These are phyloP conservation scores for Struthidea cinerea DNA, from an alignment of 2,113 vertebrate species.

Conservation along the genomic window DNA sequence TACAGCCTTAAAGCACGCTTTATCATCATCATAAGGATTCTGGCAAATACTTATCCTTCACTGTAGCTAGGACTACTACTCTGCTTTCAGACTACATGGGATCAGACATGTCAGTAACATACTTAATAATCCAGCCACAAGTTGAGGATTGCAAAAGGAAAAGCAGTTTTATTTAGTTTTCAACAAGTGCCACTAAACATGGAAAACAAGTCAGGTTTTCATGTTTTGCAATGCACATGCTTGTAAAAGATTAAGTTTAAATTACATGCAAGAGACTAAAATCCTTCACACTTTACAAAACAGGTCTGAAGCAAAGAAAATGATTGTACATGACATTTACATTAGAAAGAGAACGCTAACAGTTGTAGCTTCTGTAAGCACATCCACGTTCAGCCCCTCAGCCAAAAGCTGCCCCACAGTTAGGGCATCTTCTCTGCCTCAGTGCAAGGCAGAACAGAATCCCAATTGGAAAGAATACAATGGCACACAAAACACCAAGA, in stretches of 20 bases:
- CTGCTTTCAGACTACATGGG: not conserved
- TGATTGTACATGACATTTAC: slow-evolving; percentile 81
- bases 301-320: slow-evolving; percentile 73
- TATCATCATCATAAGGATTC: not conserved
- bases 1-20: not conserved
- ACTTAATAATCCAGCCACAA: slow-evolving; percentile 58
- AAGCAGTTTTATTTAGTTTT: slow-evolving; percentile 68
- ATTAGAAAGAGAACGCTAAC: slow-evolving; percentile 71
- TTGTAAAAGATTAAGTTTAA: slow-evolving; percentile 51
- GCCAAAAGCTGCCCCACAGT: slow-evolving; percentile 93
- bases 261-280: slow-evolving; percentile 39
- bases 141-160: slow-evolving; percentile 71
- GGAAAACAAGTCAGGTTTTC: slow-evolving; percentile 37
- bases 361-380: slow-evolving; percentile 46
- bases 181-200: slow-evolving; percentile 62
- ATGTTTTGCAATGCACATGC: slow-evolving; percentile 48
- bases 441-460: slow-evolving; percentile 95
- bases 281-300: slow-evolving; percentile 69
- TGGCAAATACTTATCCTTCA: not conserved
- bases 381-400: slow-evolving; percentile 72
- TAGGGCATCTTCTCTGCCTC: slow-evolving; percentile 94
- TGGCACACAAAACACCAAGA: slow-evolving; percentile 92
- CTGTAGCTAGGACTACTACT: not conserved
- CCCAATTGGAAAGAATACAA: slow-evolving; percentile 94
- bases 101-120: not conserved